Conservation (phyloP, 2,797 vertebrate genomes). For the Cygnus olor region DNA sequence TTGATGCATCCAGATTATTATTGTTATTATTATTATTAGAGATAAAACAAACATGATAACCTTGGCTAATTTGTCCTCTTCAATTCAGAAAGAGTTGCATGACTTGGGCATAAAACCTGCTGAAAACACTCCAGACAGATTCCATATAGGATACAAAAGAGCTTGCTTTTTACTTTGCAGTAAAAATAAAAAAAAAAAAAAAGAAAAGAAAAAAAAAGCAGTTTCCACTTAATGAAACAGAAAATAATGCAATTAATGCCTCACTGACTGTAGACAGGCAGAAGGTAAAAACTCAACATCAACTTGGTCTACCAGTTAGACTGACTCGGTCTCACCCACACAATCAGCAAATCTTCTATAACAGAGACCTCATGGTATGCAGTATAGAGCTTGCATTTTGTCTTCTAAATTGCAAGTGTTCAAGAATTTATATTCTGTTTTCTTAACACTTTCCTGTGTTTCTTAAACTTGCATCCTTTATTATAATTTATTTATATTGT, state of each 20-base stretch:
- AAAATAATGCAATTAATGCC: slow-evolving; percentile 5
- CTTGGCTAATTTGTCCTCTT: background rate
- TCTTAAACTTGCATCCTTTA: background rate
- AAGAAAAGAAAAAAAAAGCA: fast-evolving
- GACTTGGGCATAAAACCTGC: background rate
- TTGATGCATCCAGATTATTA: background rate
- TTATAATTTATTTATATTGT: background rate
- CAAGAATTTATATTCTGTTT: background rate
- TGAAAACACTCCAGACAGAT: background rate
- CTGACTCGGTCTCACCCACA: background rate
- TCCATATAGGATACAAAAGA: background rate
- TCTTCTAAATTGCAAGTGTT: slow-evolving; percentile 5
- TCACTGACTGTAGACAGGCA: background rate
- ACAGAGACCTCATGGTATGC: background rate
- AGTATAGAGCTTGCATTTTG: background rate
- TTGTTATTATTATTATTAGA: background rate
- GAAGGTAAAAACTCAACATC: background rate
- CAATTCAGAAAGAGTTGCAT: background rate
- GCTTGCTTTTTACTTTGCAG: background rate
- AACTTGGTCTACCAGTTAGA: background rate
- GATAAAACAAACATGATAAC: background rate
- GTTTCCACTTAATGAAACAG: background rate
- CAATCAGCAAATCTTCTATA: background rate
- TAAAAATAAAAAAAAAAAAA: background rate
- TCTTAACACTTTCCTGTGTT: background rate